Evolutionary conservation across 2,888 invertebrate species (phyloP).

Genomic region (Amorpha juglandis): DNA sequence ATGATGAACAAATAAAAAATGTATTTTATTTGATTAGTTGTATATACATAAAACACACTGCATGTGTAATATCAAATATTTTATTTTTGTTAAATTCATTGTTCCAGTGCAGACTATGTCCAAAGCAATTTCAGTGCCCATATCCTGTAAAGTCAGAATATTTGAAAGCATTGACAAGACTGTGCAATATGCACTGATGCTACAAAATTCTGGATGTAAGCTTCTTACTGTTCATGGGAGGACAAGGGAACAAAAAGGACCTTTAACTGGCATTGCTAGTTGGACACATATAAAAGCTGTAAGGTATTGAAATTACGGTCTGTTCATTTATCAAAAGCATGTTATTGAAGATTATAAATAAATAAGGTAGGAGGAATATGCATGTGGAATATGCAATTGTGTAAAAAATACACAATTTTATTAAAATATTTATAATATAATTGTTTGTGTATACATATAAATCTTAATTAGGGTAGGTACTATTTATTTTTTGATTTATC

Average conservation of each 20-base stretch:
- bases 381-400: no score
- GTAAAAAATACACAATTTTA: no score
- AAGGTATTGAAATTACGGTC: constrained; percentile 79
- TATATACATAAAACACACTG: no score
- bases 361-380: no score
- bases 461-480: no score
- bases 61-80: no score
- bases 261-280: constrained; percentile 95
- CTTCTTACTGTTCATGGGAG: constrained; percentile 98
- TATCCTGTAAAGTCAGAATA: constrained; percentile 98
- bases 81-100: neutral
- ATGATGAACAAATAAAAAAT: no score
- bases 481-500: no score
- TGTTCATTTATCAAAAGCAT: neutral
- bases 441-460: no score
- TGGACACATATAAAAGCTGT: constrained; percentile 97
- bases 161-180: constrained; percentile 94
- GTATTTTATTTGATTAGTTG: no score
- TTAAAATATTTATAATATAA: no score
- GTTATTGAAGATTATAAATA: neutral
- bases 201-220: constrained; percentile 96
- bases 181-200: constrained; percentile 95
- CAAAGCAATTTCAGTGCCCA: constrained; percentile 90
- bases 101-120: constrained; percentile 87
- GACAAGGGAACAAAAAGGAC: constrained; percentile 98